These are phyloP conservation scores for Octonoba sinensis DNA, from an alignment of 2,888 invertebrate genomes.

Conservation along the genomic window DNA sequence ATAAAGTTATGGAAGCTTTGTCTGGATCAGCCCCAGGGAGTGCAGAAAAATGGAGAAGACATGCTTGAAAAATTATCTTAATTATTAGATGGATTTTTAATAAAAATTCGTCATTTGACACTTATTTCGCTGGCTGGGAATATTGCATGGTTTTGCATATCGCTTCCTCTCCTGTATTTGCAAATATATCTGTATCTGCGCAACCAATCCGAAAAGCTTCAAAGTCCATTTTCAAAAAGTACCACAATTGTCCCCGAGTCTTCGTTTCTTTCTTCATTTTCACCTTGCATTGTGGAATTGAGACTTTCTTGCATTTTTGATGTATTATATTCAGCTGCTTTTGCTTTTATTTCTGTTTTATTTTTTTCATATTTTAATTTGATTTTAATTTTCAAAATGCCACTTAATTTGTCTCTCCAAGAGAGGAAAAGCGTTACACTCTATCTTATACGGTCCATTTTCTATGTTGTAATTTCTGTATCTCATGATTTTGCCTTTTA, in stretches of 20 bases:
- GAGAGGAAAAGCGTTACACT: slow-evolving; percentile 68
- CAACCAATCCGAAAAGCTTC: not conserved
- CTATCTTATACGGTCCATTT: slow-evolving; percentile 67
- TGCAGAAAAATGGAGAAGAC: not conserved
- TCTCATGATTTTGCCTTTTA: slow-evolving; percentile 55
- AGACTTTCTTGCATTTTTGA: not conserved
- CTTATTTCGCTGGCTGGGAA: not conserved
- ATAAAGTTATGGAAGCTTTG: slow-evolving; percentile 30
- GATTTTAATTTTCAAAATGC: not conserved
- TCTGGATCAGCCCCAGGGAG: not conserved
- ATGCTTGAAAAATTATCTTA: slow-evolving; percentile 63
- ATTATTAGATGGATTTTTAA: slow-evolving; percentile 36
- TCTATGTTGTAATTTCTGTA: slow-evolving; percentile 57
- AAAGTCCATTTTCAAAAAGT: not conserved
- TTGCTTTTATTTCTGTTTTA: not conserved
- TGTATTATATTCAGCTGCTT: not conserved
- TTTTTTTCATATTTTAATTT: not conserved
- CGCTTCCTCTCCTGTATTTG: not conserved
- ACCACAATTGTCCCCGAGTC: not conserved
- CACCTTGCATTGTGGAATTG: not conserved
- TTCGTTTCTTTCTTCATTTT: not conserved
- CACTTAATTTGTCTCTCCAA: slow-evolving; percentile 68
- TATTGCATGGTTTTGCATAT: not conserved
- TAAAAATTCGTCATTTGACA: not conserved
- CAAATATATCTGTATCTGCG: not conserved